Evolutionary conservation across 2,113 vertebrate genomes (phyloP), one percentile per base, ranked within the genome.

Genomic region (Empidonax alnorum): DNA sequence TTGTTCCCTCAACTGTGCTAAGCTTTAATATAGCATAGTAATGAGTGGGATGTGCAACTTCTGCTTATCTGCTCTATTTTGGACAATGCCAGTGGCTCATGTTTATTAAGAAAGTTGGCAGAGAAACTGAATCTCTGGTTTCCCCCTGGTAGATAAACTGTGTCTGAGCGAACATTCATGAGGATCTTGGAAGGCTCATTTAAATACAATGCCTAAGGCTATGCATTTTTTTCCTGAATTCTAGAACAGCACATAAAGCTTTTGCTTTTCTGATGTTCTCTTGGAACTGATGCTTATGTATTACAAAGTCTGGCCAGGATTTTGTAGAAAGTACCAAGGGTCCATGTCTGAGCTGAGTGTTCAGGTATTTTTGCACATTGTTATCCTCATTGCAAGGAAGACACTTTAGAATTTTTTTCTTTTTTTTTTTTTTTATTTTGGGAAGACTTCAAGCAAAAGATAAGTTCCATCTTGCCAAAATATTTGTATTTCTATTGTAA

Each of bases 101-200:
- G 94, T 95, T 97, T 96, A 94, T 97, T 97, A 92, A 71, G 69
- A 69, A 95, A 97, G 84, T 92, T 98, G 97, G 93, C 96, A 97
- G 73, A 65, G 94, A 93, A 95, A 65, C 55, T 89, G 89, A 93
- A 94, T 91, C 92, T 66, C 92, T 74, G 90, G 65, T 87, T 93
- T 97, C 92, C 82, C 65, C 89, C 65, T 62, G 82, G 74, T 89
- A 97, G 85, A 96, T 97, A 97, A 97, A 94, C 76, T 81, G 86
- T 81, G 75, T 76, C 96, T 96, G 93, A 95, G 85, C 81, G 93
- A 96, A 83, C 84, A 84, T 96, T 97, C 78, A 93, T 91, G 87
- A 97, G 92, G 75, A 95, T 94, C 85, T 95, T 94, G 74, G 88
- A 97, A 93, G 85, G 77, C 77, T 91, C 80, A 94, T 97, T 97